Evolutionary conservation across 2,888 invertebrate genomes (phyloP).

Genomic region (Ariolimax columbianus): DNA sequence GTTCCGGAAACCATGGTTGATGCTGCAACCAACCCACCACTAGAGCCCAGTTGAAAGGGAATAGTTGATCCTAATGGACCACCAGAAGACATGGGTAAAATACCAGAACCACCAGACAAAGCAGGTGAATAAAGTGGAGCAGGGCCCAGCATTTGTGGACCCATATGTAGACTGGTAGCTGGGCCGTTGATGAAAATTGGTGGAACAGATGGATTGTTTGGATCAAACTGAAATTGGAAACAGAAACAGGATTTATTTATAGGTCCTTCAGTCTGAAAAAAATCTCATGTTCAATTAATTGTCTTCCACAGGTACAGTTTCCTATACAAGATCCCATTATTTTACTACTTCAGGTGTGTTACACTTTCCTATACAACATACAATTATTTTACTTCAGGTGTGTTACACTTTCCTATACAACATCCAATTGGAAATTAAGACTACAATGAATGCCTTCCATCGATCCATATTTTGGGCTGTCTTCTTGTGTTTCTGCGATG

Average conservation of each 20-base stretch:
- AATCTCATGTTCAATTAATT: too few relatives aligned
- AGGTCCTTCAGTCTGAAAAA: not conserved
- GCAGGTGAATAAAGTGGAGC: constrained; percentile 32
- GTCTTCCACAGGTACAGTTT: too few relatives aligned
- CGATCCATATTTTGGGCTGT: too few relatives aligned
- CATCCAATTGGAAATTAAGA: too few relatives aligned
- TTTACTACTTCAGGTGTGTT: too few relatives aligned
- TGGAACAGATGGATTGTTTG: constrained; percentile 34
- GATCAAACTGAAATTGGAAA: constrained; percentile 47
- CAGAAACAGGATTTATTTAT: not conserved
- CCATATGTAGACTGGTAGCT: constrained; percentile 38
- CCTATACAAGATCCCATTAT: too few relatives aligned
- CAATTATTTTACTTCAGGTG: too few relatives aligned
- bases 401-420: too few relatives aligned
- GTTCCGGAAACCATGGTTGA: constrained; percentile 40
- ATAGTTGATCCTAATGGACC: constrained; percentile 18
- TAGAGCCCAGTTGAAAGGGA: constrained; percentile 34
- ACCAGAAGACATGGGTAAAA: constrained; percentile 35
- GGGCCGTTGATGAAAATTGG: constrained; percentile 48
- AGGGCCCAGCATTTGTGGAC: constrained; percentile 22
- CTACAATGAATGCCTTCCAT: too few relatives aligned
- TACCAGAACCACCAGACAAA: constrained; percentile 27
- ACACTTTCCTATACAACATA: too few relatives aligned
- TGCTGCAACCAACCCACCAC: constrained; percentile 43
- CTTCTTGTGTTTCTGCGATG: too few relatives aligned